Evolutionary conservation across 2,888 invertebrate genomes (phyloP), one percentile per base, ranked within the genome.

Genomic region (Copidosoma aretas): DNA sequence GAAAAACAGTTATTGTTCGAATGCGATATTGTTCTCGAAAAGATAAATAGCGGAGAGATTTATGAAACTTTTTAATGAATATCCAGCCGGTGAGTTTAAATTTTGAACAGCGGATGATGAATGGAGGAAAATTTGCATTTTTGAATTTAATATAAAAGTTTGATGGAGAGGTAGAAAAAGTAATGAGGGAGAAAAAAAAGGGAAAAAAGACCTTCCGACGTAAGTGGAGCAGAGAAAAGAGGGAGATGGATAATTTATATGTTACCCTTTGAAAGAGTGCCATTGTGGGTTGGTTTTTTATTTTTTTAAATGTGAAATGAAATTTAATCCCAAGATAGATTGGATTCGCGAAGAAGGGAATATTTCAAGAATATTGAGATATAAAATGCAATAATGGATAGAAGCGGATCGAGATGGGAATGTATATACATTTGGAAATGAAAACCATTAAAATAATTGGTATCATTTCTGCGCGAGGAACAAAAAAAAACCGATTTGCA

Each of bases 221-320:
- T n/a, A 17, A 57, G 32, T 8, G 32, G 17, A 51, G 19, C 39
- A 19, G 43, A 17, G 19, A 57, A 63, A 63, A n/a, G 56, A 4
- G n/a, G 25, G 25, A 56, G 19, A 63, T 54, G 25, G 19, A 56
- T 63, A 46, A 46, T 63, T 63, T 8, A 56, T 46, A 19, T 32
- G 32, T 53, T 52, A 41, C 1, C 22, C 4, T 14, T 25, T 15
- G n/a, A 19, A 15, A 22, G 52, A 3, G 3, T 22, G 22, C 21
- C 32, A 24, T 53, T 54, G 10, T 17, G 32, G 15, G 8, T n/a
- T n/a, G n/a, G n/a, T n/a, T n/a, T n/a, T n/a, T n/a, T n/a, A 24
- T 61, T 10, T 15, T 21, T 53, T 52, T 53, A 2, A 41, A 10
- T 61, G 21, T 22, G 5, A 22, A 61, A 10, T 53, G 53, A 41